Evolutionary conservation across 2,888 invertebrate genomes (phyloP).

Genomic region (Drosophila subquinaria): DNA sequence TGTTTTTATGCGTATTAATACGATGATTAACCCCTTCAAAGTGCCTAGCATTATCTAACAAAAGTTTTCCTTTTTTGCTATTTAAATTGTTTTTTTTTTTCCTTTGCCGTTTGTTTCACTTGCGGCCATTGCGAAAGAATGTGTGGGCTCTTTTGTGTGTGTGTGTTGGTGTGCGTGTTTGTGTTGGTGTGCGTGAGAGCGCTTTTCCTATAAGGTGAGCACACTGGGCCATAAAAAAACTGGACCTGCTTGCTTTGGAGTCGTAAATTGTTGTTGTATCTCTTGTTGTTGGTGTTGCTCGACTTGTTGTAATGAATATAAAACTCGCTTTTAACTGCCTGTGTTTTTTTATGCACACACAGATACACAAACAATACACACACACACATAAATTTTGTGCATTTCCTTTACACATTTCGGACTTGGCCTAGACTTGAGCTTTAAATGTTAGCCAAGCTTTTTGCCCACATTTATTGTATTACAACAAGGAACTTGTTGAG

Average conservation of each 20-base stretch:
- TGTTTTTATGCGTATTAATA: not conserved
- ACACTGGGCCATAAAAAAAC: conserved; percentile 54
- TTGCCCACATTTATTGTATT: conserved; percentile 32
- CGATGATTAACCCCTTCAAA: conserved; percentile 1
- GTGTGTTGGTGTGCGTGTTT: conserved; percentile 8
- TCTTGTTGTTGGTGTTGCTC: conserved; percentile 33
- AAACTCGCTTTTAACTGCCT: conserved; percentile 67
- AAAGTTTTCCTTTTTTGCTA: conserved; percentile 13
- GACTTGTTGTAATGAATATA: conserved; percentile 71
- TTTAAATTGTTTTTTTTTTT: conserved; percentile 21
- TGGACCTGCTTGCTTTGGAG: conserved; percentile 51
- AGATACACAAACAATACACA: conserved; percentile 2
- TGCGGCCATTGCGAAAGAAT: conserved; percentile 14
- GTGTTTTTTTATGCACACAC: conserved; percentile 32
- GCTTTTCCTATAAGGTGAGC: conserved; percentile 43
- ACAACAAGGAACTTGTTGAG: conserved; percentile 69
- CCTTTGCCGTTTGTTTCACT: conserved; percentile 20
- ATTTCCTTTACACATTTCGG: conserved; percentile 45
- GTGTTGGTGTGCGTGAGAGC: conserved; percentile 30
- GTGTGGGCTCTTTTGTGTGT: conserved; percentile 5
- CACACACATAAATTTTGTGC: conserved; percentile 23
- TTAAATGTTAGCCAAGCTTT: conserved; percentile 35
- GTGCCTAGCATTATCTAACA: conserved; percentile 4
- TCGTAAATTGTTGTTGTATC: conserved; percentile 65
- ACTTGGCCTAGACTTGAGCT: conserved; percentile 26